A percentile compares a stretch with the other conserved stretches of the same genome.
These are phyloP conservation scores for Acronicta aceris DNA, from an alignment of 2,888 invertebrate genomes.

Conservation along the genomic window DNA sequence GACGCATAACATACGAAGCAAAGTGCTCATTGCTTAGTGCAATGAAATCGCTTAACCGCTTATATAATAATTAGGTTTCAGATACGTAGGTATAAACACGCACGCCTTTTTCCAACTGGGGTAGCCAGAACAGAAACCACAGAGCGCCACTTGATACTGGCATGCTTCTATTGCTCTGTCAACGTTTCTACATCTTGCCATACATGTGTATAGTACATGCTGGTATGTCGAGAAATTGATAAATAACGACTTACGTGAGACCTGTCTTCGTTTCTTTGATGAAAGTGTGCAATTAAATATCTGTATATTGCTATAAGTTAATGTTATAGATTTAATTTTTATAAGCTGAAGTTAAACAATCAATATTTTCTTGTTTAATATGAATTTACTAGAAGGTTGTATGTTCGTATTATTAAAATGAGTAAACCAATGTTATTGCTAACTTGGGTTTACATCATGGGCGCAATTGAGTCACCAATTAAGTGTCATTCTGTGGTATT, in stretches of 20 bases:
- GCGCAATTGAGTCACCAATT: slow-evolving; percentile 22
- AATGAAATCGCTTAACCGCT: slow-evolving; percentile 15
- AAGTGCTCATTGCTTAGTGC: slow-evolving; percentile 14
- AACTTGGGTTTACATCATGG: slow-evolving; percentile 17
- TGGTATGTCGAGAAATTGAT: slow-evolving; percentile 16
- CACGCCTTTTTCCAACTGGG: no score
- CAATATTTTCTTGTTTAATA: neutral
- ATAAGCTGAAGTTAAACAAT: no score
- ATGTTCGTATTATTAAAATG: slow-evolving; percentile 8
- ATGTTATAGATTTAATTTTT: no score
- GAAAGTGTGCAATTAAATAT: no score
- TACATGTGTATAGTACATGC: neutral
- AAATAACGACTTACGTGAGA: neutral
- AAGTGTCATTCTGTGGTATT: slow-evolving; percentile 25
- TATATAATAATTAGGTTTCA: slow-evolving; percentile 18
- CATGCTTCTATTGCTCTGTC: no score
- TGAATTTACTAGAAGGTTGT: neutral
- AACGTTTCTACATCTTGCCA: no score
- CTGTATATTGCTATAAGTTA: no score
- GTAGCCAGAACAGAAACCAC: no score
- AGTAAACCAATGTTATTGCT: slow-evolving; percentile 6
- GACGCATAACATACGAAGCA: slow-evolving; percentile 33
- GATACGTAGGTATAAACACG: neutral
- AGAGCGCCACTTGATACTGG: no score
- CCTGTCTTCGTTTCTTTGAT: neutral